Evolutionary conservation across 2,113 vertebrate genomes (phyloP).

Genomic region (Fukomys damarensis): DNA sequence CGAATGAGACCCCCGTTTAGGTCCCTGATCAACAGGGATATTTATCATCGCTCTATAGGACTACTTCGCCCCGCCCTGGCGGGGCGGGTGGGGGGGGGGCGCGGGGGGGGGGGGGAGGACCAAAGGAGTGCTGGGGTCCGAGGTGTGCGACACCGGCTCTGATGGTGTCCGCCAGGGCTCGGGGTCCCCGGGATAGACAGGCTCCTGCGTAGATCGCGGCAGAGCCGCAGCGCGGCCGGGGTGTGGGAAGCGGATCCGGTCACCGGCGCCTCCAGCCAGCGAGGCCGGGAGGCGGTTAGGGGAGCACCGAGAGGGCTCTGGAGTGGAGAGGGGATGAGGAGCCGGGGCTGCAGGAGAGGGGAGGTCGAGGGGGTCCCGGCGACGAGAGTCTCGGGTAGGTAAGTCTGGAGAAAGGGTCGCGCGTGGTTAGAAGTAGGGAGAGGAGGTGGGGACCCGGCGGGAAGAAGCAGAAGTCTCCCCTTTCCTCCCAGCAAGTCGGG

Average conservation of each 20-base stretch:
- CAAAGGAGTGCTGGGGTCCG: background rate
- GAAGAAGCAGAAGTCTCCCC: background rate
- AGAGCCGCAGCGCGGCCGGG: background rate
- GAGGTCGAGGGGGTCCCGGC: background rate
- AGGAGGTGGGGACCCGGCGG: background rate
- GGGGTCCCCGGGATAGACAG: background rate
- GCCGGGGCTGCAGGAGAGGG: background rate
- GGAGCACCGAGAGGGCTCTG: background rate
- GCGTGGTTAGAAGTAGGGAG: conserved; percentile 4
- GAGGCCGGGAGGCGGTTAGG: background rate
- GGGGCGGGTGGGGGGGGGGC: background rate
- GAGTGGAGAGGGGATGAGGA: background rate
- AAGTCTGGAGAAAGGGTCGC: background rate
- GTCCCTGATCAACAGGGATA: too few species aligned
- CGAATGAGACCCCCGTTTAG: background rate
- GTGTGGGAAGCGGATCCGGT: background rate
- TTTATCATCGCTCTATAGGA: too few species aligned
- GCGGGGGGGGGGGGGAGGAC: too few species aligned
- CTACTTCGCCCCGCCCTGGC: too few species aligned
- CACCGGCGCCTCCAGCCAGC: background rate
- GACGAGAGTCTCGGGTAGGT: background rate
- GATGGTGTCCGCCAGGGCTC: background rate
- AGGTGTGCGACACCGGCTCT: background rate
- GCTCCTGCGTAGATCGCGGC: background rate
- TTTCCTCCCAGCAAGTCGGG: conserved; percentile 9